Conservation (phyloP, 1,140 invertebrate species). For the Papilio glaucus region DNA sequence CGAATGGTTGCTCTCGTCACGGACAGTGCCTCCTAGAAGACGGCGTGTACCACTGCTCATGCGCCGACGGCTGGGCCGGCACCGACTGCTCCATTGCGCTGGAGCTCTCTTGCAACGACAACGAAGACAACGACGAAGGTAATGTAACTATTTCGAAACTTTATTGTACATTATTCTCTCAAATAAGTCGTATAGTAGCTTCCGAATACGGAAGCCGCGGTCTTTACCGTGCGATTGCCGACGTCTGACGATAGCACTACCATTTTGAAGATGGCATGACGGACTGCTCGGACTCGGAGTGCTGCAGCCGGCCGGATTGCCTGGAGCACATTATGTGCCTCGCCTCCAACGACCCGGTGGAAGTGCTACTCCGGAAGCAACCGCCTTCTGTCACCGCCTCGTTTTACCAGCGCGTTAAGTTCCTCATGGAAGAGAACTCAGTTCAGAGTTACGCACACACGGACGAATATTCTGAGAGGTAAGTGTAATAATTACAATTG, state of each 20-base stretch:
- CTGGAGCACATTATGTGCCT: conserved; percentile 96
- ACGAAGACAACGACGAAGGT: conserved; percentile 98
- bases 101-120: conserved; percentile 96
- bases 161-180: background rate
- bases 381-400: conserved; percentile 97
- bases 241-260: conserved; percentile 65
- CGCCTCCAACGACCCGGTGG: conserved; percentile 96
- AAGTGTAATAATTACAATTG: conserved; percentile 79
- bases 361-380: conserved; percentile 96
- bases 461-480: conserved; percentile 99
- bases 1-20: conserved; percentile 95
- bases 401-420: conserved; percentile 99
- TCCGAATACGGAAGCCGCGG: conserved; percentile 9
- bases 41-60: conserved; percentile 95
- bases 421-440: conserved; percentile 98
- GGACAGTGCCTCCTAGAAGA: conserved; percentile 94
- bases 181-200: conserved; percentile 28
- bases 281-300: conserved; percentile 99
- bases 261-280: conserved; percentile 94
- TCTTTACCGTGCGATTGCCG: conserved; percentile 22
- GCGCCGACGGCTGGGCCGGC: conserved; percentile 96
- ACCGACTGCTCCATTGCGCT: conserved; percentile 94
- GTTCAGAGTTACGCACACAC: conserved; percentile 98
- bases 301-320: conserved; percentile 93
- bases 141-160: conserved; percentile 45